Percentiles rank a stretch among this genome's conserved stretches.
Evolutionary conservation across 2,113 vertebrate genomes (phyloP).

Genomic region (Carlito syrichta): DNA sequence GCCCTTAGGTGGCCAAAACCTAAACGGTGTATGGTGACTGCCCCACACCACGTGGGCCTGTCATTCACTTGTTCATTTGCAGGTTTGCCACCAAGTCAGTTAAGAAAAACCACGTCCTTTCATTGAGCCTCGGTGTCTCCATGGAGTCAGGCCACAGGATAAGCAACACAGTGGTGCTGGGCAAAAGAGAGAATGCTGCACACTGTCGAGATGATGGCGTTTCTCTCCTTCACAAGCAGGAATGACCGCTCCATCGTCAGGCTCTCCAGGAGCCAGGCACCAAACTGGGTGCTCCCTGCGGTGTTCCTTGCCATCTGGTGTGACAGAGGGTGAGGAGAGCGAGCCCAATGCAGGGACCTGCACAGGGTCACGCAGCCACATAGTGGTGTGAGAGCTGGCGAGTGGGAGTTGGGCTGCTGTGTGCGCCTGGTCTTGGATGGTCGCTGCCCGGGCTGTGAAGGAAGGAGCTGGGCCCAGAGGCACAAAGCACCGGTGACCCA

Average conservation of each 20-base stretch:
- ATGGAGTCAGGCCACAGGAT: not conserved
- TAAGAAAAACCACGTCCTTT: not conserved
- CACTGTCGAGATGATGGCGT: not conserved
- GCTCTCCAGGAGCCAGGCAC: not conserved
- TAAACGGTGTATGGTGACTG: not conserved
- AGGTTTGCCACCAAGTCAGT: not conserved
- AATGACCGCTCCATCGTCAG: not conserved
- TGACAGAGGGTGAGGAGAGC: not conserved
- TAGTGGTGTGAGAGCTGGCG: rapidly evolving
- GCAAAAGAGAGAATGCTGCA: not conserved
- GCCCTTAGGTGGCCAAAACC: too few species aligned
- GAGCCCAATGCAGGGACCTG: too few species aligned
- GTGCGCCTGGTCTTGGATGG: not conserved
- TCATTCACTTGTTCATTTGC: not conserved
- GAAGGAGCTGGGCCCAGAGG: not conserved
- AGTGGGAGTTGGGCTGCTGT: not conserved
- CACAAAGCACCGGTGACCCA: not conserved
- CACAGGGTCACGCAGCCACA: too few species aligned
- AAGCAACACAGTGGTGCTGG: not conserved
- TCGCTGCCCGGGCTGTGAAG: not conserved
- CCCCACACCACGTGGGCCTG: not conserved
- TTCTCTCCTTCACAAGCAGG: not conserved
- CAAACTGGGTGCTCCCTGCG: not conserved
- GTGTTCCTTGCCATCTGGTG: not conserved
- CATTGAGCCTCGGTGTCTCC: not conserved